These are phyloP conservation scores for Alauda arvensis DNA, from an alignment of 2,797 vertebrate species.

Conservation along the genomic window DNA sequence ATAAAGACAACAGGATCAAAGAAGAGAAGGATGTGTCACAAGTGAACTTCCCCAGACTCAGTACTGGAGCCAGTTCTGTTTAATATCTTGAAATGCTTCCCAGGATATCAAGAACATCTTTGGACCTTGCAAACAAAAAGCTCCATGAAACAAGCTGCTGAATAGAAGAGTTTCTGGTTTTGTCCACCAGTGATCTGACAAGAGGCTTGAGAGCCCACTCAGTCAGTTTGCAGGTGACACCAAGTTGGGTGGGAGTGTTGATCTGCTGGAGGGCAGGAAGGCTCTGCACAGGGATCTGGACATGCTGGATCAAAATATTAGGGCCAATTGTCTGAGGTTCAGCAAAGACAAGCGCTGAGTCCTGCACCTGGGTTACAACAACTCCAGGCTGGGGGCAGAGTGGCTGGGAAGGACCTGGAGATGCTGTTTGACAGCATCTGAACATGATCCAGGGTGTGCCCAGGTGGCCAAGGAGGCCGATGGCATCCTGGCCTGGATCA, in stretches of 20 bases:
- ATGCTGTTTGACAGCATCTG: rapidly evolving
- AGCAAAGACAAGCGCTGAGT: rapidly evolving
- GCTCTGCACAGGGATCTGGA: neutral
- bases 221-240: neutral
- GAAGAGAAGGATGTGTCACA: neutral
- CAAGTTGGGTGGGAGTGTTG: rapidly evolving
- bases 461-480: neutral
- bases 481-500: neutral
- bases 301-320: rapidly evolving
- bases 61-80: neutral
- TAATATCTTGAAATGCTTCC: neutral
- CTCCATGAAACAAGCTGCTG: neutral
- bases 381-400: neutral
- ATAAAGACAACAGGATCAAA: neutral
- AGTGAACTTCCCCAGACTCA: neutral
- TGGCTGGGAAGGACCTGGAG: neutral
- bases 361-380: rapidly evolving
- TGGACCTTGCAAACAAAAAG: neutral
- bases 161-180: neutral
- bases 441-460: neutral
- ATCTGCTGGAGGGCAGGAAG: neutral
- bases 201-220: rapidly evolving
- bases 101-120: neutral
- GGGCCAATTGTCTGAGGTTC: rapidly evolving
- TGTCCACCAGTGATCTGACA: neutral